Evolutionary conservation across 2,113 vertebrate genomes (phyloP).

Genomic region (Corydoras maculifer): DNA sequence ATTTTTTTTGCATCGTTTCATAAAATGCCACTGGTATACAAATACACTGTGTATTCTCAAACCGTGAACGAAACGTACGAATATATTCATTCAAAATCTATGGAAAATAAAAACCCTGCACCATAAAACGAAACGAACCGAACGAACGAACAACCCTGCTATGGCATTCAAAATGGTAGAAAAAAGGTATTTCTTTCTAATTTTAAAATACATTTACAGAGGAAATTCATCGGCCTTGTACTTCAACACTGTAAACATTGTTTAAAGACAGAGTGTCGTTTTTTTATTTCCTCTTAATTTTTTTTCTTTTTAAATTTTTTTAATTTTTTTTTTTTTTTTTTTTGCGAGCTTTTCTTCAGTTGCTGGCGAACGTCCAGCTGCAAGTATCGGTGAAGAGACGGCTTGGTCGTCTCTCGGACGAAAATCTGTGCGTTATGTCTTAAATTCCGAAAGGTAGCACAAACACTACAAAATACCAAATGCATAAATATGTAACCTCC

Average conservation of each 20-base stretch:
- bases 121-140: constrained; percentile 62
- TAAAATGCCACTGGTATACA: constrained; percentile 94
- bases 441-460: constrained; percentile 26
- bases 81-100: constrained; percentile 76
- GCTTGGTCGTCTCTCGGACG: constrained; percentile 24
- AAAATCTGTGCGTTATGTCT: constrained; percentile 22
- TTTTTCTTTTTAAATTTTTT: constrained; percentile 53
- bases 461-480: constrained; percentile 28
- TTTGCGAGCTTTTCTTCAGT: constrained; percentile 55
- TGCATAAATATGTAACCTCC: constrained; percentile 24
- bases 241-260: constrained; percentile 99
- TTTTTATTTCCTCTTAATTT: constrained; percentile 53
- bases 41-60: constrained; percentile 83
- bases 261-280: constrained; percentile 92
- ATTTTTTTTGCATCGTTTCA: constrained; percentile 83
- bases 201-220: constrained; percentile 94
- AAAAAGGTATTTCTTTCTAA: constrained; percentile 81
- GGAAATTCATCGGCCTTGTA: constrained; percentile 91
- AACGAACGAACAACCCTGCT: constrained; percentile 79
- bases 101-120: constrained; percentile 82
- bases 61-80: constrained; percentile 89
- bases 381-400: constrained; percentile 19
- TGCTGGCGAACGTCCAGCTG: constrained; percentile 24
- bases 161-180: constrained; percentile 85
- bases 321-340: constrained; percentile 57